Percentiles rank a stretch among this genome's conserved stretches.
These are phyloP conservation scores for Falcunculus frontatus DNA, from an alignment of 2,113 vertebrate species.

Conservation along the genomic window DNA sequence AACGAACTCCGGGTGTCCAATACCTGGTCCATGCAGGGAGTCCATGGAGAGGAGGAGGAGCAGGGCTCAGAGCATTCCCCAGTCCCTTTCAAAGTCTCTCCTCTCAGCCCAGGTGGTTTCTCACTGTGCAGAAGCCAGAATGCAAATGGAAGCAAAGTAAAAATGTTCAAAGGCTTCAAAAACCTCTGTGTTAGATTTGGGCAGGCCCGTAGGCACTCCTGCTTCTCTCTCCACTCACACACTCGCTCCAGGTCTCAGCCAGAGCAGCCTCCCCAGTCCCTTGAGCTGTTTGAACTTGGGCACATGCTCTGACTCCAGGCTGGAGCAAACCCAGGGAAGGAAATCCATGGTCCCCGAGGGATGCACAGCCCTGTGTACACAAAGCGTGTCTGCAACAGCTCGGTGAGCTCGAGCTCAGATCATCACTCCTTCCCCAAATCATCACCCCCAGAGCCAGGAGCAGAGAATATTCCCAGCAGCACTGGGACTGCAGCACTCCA, in stretches of 20 bases:
- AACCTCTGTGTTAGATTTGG: fast-evolving
- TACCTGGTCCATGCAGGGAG: background rate
- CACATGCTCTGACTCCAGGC: background rate
- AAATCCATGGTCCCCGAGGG: fast-evolving
- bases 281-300: background rate
- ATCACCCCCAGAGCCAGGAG: background rate
- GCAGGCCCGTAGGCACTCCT: background rate
- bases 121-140: background rate
- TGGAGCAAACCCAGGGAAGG: background rate
- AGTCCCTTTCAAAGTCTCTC: background rate
- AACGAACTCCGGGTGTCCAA: background rate
- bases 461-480: background rate
- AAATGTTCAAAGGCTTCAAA: background rate
- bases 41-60: background rate
- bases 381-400: fast-evolving
- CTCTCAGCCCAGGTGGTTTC: background rate
- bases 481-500: too few species aligned
- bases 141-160: background rate
- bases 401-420: fast-evolving
- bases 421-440: background rate
- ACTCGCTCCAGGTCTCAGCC: background rate
- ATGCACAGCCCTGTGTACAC: background rate
- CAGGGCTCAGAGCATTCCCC: background rate
- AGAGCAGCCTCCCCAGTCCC: background rate
- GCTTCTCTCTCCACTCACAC: background rate